phyloP scores from a whole-genome alignment of 2,797 vertebrate genomes.

The Tachyglossus aculeatus region DNA sequence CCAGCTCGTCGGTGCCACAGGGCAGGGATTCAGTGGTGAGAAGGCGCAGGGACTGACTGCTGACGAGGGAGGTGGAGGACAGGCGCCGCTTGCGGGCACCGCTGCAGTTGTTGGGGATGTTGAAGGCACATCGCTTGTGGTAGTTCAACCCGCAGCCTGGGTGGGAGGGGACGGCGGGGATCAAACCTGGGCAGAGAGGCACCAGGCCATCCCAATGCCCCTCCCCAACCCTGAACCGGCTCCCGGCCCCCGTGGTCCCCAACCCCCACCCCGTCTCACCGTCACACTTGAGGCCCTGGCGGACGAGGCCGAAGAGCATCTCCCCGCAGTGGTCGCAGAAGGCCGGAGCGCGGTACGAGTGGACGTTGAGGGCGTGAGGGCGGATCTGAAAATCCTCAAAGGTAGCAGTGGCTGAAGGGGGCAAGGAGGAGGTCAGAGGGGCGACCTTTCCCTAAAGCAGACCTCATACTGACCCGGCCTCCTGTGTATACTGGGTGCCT shows the following conservation, averaged over 20 bases:
- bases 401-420: conserved; percentile 81
- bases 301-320: conserved; percentile 91
- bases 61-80: conserved; percentile 87
- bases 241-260: no score
- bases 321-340: conserved; percentile 95
- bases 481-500: background rate
- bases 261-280: conserved; percentile 76
- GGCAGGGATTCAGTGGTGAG: conserved; percentile 82
- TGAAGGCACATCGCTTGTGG: conserved; percentile 94
- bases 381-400: conserved; percentile 93
- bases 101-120: conserved; percentile 93
- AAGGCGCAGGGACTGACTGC: conserved; percentile 84
- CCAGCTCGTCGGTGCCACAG: conserved; percentile 74
- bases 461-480: no score
- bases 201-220: background rate
- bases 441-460: no score
- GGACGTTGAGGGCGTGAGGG: conserved; percentile 89
- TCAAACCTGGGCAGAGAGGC: background rate
- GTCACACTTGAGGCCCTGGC: conserved; percentile 92
- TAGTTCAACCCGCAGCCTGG: conserved; percentile 92
- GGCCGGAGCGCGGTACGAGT: conserved; percentile 90
- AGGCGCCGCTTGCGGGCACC: conserved; percentile 87
- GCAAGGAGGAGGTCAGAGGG: no score
- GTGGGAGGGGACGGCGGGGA: background rate
- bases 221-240: no score